Base-by-base conservation (phyloP, 35 echinoderm and acorn worm species). In the Lytechinus pictus region DNA sequence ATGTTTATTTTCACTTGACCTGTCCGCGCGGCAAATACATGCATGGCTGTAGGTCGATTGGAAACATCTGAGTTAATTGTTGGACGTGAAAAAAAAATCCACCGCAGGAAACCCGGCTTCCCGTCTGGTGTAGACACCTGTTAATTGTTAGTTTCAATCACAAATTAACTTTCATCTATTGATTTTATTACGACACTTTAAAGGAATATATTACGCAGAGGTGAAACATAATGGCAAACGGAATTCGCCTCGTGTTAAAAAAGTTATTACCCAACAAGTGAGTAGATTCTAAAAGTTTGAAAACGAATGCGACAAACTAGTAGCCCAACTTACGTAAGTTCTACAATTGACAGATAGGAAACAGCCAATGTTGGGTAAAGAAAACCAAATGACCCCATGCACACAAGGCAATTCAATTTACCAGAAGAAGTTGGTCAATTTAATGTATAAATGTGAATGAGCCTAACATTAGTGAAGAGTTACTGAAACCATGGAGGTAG, bases 1-100 rank as follows among this genome's bases (percentile, higher is more conserved):
- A 79, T 79, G 66, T 79, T 79, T 79, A 79, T 79, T 79, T 79
- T 79, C 19, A n/a, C 66, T 79, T 79, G 66, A 79, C 66, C 66
- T 16, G 66, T 79, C 66, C 66, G n/a, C 66, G n/a, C 66, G 66
- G 8, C n/a, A 7, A 79, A 79, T 44, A 79, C 66, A 7, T 79
- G 66, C 66, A 7, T 79, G 66, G 19, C 66, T 79, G 19, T 79
- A 79, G 66, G 66, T 16, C 66, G 66, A 79, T 79, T 7, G 66
- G 66, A 79, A 79, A 79, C 66, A 79, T 16, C 66, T 79, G 66
- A 79, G 66, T 79, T 79, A 24, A 79, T 79, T 79, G 19, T 79
- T 79, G 66, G 66, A 79, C 66, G 66, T 19, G 16, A 79, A 79
- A 79, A 79, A 44, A 44, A 79, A 79, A 79, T 14, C n/a, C 66